Evolutionary conservation across 2,797 vertebrate genomes (phyloP).

Genomic region (Sebastes wilsoni): DNA sequence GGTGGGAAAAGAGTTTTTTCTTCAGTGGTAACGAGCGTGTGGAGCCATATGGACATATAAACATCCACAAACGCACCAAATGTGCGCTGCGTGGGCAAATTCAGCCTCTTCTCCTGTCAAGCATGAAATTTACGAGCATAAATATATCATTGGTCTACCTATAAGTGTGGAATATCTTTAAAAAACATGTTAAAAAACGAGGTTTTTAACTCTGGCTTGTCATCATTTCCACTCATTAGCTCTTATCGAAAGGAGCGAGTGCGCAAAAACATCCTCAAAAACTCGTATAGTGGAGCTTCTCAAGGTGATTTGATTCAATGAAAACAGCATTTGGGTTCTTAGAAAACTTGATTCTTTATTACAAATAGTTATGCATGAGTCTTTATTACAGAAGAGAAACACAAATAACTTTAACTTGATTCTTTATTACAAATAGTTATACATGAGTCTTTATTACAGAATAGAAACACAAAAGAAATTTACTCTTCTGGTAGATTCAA

Average conservation of each 20-base stretch:
- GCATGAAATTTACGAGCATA: background rate
- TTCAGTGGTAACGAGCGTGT: conserved; percentile 1
- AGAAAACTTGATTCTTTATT: background rate
- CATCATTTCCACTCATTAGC: background rate
- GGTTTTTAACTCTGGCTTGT: background rate
- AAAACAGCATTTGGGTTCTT: background rate
- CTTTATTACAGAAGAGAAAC: background rate
- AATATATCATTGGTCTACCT: background rate
- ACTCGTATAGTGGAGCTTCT: background rate
- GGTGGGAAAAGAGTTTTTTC: conserved; percentile 9
- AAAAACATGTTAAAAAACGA: background rate
- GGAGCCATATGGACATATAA: conserved; percentile 46
- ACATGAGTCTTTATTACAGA: background rate
- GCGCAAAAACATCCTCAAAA: conserved; percentile 1
- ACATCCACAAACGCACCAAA: conserved; percentile 63
- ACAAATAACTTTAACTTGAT: background rate
- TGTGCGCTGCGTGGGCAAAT: conserved; percentile 26
- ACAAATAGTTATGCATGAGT: background rate
- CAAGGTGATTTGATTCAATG: background rate
- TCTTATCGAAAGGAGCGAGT: conserved; percentile 3
- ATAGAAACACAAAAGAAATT: background rate
- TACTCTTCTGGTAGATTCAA: background rate
- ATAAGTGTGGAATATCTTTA: background rate
- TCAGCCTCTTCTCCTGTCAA: conserved; percentile 3
- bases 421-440: background rate